phyloP scores from a whole-genome alignment of 1,140 invertebrate genomes.

The Scaptomyza pallida region DNA sequence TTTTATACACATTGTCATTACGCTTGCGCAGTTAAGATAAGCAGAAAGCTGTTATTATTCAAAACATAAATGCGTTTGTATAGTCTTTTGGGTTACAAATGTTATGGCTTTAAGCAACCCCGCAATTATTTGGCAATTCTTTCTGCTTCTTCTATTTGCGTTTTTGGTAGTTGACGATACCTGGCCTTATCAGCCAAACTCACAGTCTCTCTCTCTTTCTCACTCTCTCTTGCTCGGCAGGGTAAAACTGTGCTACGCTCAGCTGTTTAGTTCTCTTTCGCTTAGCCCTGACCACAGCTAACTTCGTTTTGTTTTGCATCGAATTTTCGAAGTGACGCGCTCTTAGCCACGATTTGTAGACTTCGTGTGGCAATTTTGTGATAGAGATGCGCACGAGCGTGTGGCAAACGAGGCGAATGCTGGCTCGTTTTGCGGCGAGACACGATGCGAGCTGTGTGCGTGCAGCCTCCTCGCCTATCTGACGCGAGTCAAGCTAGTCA shows the following conservation, averaged over 20 bases:
- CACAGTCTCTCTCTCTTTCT: neutral
- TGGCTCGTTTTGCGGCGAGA: conserved; percentile 28
- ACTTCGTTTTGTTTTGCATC: conserved; percentile 24
- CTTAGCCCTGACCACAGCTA: conserved; percentile 55
- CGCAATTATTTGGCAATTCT: neutral
- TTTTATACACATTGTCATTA: conserved; percentile 26
- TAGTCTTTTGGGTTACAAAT: too few relatives aligned
- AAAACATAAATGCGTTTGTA: conserved; percentile 29
- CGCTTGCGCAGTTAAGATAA: conserved; percentile 47
- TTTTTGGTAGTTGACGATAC: neutral
- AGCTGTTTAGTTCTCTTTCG: conserved; percentile 48
- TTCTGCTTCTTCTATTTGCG: neutral
- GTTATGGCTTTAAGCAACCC: neutral
- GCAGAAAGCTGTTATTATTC: neutral
- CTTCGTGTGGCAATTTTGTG: conserved; percentile 34
- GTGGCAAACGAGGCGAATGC: conserved; percentile 34
- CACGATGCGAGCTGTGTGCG: conserved; percentile 48
- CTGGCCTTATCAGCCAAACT: conserved; percentile 9
- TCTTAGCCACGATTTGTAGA: conserved; percentile 40
- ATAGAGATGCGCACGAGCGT: conserved; percentile 16
- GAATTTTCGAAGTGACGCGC: conserved; percentile 13
- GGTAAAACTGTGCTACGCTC: conserved; percentile 48
- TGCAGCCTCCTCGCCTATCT: conserved; percentile 74
- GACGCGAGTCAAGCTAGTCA: conserved; percentile 61
- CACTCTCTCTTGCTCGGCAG: neutral